Evolutionary conservation across 2,113 vertebrate species (phyloP).

Genomic region (Sialia sialis): DNA sequence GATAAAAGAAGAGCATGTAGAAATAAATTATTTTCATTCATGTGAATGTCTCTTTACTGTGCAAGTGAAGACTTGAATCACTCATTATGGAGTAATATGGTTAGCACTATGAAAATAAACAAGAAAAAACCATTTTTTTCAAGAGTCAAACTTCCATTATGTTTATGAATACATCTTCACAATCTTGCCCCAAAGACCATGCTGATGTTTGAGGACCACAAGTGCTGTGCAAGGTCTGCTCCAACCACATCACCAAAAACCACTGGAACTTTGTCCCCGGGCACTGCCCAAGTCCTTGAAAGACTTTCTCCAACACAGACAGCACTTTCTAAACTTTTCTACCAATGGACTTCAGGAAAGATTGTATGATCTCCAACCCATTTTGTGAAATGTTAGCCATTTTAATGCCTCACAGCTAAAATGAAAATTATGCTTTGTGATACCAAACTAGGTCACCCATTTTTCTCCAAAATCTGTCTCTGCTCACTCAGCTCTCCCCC

Average conservation of each 20-base stretch:
- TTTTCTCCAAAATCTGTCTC: neutral
- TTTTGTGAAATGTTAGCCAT: neutral
- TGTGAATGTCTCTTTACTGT: neutral
- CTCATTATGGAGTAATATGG: neutral
- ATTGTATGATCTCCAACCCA: neutral
- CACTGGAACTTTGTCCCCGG: neutral
- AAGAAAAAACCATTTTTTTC: neutral
- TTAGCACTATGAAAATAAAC: neutral
- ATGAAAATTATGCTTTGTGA: neutral
- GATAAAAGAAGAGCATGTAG: neutral
- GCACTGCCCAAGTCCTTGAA: neutral
- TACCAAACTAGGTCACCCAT: neutral
- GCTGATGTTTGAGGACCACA: neutral
- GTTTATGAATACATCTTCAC: neutral
- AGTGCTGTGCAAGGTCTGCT: neutral
- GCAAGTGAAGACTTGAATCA: neutral
- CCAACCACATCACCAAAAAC: neutral
- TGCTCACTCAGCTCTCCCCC: neutral
- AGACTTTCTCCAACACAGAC: neutral
- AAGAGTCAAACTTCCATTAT: neutral
- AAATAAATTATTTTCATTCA: constrained; percentile 17
- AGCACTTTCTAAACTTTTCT: neutral
- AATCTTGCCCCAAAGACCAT: neutral
- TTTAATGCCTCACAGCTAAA: neutral
- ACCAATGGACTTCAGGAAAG: neutral